Evolutionary conservation across 64 coral and sea anemone genomes (phyloP).

Genomic region (Dendronephthya gigantea): DNA sequence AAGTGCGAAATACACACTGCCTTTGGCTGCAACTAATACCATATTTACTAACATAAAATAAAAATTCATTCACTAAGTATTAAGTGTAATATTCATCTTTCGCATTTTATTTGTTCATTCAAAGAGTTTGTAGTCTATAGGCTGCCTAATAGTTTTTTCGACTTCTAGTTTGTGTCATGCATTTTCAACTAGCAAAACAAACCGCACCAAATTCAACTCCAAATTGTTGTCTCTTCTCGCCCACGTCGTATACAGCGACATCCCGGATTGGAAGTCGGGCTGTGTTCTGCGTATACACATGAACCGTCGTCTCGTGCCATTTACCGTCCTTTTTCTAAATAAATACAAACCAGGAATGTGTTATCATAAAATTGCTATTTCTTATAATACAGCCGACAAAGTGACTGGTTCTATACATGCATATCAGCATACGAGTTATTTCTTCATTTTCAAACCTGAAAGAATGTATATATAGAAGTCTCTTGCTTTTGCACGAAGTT

Average conservation of each 20-base stretch:
- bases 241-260: background rate
- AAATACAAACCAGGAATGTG: background rate
- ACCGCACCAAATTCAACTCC: constrained; percentile 14
- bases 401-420: background rate
- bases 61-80: no score
- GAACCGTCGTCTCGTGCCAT: background rate
- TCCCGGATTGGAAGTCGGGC: background rate
- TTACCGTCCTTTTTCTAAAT: background rate
- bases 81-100: no score
- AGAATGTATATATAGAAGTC: no score
- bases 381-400: background rate
- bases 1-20: no score
- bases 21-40: no score
- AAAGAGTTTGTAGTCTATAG: background rate
- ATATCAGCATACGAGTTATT: no score
- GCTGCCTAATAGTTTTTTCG: background rate
- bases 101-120: background rate
- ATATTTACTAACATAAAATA: no score
- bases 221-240: background rate
- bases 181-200: constrained; percentile 2
- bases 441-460: no score
- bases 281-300: constrained; percentile 4
- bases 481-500: no score
- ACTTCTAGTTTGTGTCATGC: background rate
- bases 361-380: background rate